Evolutionary conservation across 1,140 invertebrate genomes (phyloP).

Genomic region (Pararge aegeria): DNA sequence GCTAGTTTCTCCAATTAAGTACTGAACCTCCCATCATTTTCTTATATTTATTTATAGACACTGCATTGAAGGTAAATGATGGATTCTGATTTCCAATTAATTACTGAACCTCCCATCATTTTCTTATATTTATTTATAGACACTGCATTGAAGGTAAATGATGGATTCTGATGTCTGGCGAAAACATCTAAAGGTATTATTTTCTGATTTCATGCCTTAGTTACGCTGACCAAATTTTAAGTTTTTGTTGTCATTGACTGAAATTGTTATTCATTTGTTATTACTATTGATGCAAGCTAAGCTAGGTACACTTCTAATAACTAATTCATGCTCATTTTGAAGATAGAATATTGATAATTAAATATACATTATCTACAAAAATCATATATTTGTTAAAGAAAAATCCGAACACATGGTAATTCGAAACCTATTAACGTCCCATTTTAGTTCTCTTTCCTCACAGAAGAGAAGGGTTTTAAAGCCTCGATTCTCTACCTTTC

Average conservation of each 20-base stretch:
- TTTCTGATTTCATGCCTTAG: constrained; percentile 55
- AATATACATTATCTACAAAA: constrained; percentile 3
- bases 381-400: neutral
- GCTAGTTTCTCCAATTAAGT: too few relatives aligned
- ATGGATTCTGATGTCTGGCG: constrained; percentile 14
- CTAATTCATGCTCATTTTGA: constrained; percentile 41
- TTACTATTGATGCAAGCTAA: constrained; percentile 47
- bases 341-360: neutral
- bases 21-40: neutral
- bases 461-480: too few relatives aligned
- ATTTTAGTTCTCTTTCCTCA: too few relatives aligned
- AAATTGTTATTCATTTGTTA: constrained; percentile 25
- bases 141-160: neutral
- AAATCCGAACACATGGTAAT: too few relatives aligned
- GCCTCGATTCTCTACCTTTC: too few relatives aligned
- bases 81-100: constrained; percentile 12
- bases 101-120: neutral
- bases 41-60: neutral
- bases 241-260: constrained; percentile 10
- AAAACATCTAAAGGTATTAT: constrained; percentile 12
- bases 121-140: neutral
- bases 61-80: neutral
- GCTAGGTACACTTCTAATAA: constrained; percentile 38
- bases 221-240: constrained; percentile 23
- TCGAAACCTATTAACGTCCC: too few relatives aligned